Percentiles rank a stretch among this genome's conserved stretches.
Evolutionary conservation across 2,113 vertebrate genomes (phyloP).

Genomic region (Pristiophorus japonicus): DNA sequence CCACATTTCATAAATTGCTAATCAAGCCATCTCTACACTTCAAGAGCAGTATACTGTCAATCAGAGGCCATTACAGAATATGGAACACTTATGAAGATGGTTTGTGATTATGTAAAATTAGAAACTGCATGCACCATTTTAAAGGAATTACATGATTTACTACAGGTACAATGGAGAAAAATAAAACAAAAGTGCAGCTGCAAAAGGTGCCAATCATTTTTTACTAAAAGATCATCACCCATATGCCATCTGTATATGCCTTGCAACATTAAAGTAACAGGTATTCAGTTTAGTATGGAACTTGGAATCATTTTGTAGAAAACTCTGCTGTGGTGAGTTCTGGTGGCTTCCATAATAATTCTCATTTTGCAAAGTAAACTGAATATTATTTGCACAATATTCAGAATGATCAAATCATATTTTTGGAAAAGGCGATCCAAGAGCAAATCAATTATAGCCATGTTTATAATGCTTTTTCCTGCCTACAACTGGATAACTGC

Average conservation of each 20-base stretch:
- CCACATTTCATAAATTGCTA: constrained; percentile 21
- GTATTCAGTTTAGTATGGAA: not conserved
- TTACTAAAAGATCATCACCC: not conserved
- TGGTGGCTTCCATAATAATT: constrained; percentile 14
- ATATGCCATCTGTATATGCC: not conserved
- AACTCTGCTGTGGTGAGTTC: not conserved
- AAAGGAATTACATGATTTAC: constrained; percentile 28
- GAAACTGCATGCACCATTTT: constrained; percentile 1
- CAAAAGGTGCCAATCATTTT: constrained; percentile 16
- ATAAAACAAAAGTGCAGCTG: constrained; percentile 19
- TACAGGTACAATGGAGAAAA: constrained; percentile 19
- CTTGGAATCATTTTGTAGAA: not conserved
- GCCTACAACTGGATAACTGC: not conserved
- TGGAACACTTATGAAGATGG: constrained; percentile 28
- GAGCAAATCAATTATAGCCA: not conserved
- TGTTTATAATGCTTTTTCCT: not conserved
- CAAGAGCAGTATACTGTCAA: constrained; percentile 6
- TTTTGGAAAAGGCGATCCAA: not conserved
- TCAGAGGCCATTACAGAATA: not conserved
- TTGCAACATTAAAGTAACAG: not conserved
- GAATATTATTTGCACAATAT: not conserved
- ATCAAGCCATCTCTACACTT: constrained; percentile 10
- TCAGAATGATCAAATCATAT: not conserved
- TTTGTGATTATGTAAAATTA: constrained; percentile 26
- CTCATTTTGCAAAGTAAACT: not conserved